Base-by-base conservation (phyloP, 2,888 invertebrate species). In the Siphlonurus alternatus region DNA sequence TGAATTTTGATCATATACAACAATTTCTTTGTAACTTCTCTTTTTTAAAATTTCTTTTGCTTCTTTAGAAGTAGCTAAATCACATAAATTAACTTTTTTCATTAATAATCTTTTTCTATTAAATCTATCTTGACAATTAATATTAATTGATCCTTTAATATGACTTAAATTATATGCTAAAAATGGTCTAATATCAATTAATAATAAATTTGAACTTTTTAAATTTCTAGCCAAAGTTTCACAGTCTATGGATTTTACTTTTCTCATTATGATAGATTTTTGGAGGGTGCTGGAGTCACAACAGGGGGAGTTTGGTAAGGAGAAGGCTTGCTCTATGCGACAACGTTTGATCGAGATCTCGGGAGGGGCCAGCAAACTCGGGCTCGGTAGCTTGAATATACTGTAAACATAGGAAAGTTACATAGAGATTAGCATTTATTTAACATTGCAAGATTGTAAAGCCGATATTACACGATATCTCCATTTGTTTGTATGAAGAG, bases 81-180 rank as follows among this genome's bases (percentile, higher is more conserved):
- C 86, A 62, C 83, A 81, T 23, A 86, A 73, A 2, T 80, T 80
- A 10, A 84, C 84, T 70, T 84, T 83, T 10, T 86, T 85, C 71
- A 82, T 80, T 71, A 84, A 84, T 67, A 87, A 75, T 23, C 87
- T 76, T 68, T 83, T 78, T 66, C 85, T 78, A 72, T 84, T 85
- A 73, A 86, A 83, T 61, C 86, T 78, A 73, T 87, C 86, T 53
- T 56, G 56, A 56, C 86, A 87, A 73, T 85, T 86, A 66, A 87
- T 80, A 74, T 87, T 87, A 70, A 85, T 80, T 23, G 85, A 83
- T 56, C 85, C 85, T 65, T 79, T 76, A 67, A 87, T 82, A 74
- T 87, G 87, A 72, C 81, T 81, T 67, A 81, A 78, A 73, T 87
- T 86, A 76, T 83, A 87, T 65, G 83, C 81, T 68, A 86, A 80